Evolutionary conservation across 2,888 invertebrate species (phyloP), one percentile per base, ranked within the genome.

Genomic region (Eustalomyia histrio): DNA sequence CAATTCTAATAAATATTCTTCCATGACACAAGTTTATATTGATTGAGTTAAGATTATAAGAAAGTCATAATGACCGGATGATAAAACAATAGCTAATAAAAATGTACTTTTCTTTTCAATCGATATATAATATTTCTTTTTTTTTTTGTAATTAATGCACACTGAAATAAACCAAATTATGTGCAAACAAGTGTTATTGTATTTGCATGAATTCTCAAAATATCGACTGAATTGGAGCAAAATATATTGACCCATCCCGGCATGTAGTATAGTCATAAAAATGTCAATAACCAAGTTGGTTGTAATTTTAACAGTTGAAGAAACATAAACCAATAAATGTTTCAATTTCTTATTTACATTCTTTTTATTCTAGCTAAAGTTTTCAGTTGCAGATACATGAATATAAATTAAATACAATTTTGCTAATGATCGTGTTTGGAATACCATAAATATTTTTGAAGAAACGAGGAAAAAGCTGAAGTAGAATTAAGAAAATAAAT

Each of bases 241-340:
- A 55, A 35, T 18, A 14, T 76, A 71, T 74, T 73, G 64, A 35
- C 58, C 24, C 64, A 60, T 14, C 72, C 12, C 76, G 39, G 73
- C 39, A n/a, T 64, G 81, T 50, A 39, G 24, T 52, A 43, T 57
- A 63, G 35, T 81, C 65, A 78, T 81, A 71, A 78, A 78, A 78
- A 74, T 65, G 29, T 81, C 71, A 74, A 50, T 81, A 53, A 39
- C 71, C 58, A 39, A 12, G 52, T 69, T 60, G 68, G 68, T 64
- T 68, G 72, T 60, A 73, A 73, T 47, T 69, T 18, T 64, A 72
- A 72, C 53, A 64, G 33, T 57, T 5, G 55, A 24, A 69, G 65
- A 58, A 72, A 35, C 14, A 61, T 24, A 53, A 55, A 47, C 65
- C 39, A 76, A 80, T 74, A 74, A 74, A 76, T 76, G 43, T 71